Base-by-base conservation (phyloP, 2,797 vertebrate genomes). In the Cercopithecus petaurista region DNA sequence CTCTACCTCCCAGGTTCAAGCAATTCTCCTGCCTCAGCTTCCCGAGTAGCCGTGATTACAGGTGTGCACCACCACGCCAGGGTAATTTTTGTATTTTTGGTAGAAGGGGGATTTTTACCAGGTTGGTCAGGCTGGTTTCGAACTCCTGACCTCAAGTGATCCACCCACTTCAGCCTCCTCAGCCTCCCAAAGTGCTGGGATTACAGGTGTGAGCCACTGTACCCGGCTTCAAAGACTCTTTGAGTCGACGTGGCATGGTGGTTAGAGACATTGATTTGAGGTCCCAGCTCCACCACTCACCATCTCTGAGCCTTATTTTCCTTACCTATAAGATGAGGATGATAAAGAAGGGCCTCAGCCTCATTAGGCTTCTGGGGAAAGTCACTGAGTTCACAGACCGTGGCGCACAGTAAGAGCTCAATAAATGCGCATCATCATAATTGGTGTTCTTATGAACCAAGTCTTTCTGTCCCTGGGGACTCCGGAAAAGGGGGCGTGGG, bases 341-440 rank as follows among this genome's bases (percentile, higher is more conserved):
- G 50, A 36, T 52, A 12, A n/a, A 76, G 2, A 57, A 50, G n/a
- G n/a, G 50, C 11, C 55, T 30, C 22, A 12, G 9, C 8, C 43
- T 72, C 39, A 7, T 50, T 19, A 72, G 52, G 8, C 5, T 50
- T 11, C n/a, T 33, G 57, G 39, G 59, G 72, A 28, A 46, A 61
- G 89, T 52, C 52, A 33, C n/a, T n/a, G 75, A 43, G 89, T 79
- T 95, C 92, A 70, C 64, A 48, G 46, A 39, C n/a, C 76, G 19
- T 77, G 39, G 76, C 15, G 21, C 70, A 64, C 14, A 84, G 95
- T 87, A 81, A 89, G 79, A 55, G 83, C 82, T 97, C 90, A 91
- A 30, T 72, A 82, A 95, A 88, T 57, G 48, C 21, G 13, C 48
- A 50, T 48, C 73, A 57, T 82, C 33, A 10, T 79, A 52, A 86